Evolutionary conservation across 2,888 invertebrate species (phyloP).

Genomic region (Sarcophaga rosellei): DNA sequence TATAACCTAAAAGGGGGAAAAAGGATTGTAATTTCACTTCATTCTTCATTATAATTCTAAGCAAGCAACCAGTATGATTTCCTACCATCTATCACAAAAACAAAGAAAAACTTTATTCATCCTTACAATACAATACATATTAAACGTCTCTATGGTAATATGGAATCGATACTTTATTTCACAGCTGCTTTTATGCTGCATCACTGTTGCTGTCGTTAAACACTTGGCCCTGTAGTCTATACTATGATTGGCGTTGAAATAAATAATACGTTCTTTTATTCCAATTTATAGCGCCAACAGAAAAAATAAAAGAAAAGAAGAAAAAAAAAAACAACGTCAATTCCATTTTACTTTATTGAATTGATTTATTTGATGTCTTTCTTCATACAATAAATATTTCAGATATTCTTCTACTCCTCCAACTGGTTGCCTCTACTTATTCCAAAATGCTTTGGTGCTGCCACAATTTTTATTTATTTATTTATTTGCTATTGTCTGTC

Average conservation of each 20-base stretch:
- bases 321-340: not conserved
- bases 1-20: too few relatives aligned
- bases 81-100: not conserved
- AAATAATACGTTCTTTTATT: conserved; percentile 13
- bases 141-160: not conserved
- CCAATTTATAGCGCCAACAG: not conserved
- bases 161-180: conserved; percentile 32
- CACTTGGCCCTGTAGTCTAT: not conserved
- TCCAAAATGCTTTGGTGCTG: not conserved
- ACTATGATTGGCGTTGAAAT: not conserved
- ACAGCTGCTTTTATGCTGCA: conserved; percentile 18
- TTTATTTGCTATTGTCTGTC: conserved; percentile 32
- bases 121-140: not conserved
- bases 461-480: conserved; percentile 14
- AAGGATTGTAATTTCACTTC: too few relatives aligned
- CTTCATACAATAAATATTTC: conserved; percentile 61
- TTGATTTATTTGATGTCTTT: conserved; percentile 68
- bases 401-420: conserved; percentile 17
- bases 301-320: not conserved
- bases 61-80: not conserved
- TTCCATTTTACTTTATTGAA: conserved; percentile 47
- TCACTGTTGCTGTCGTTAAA: conserved; percentile 6
- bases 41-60: not conserved
- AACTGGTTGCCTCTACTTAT: not conserved
- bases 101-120: not conserved